Percentiles rank a stretch among this genome's conserved stretches.
These are phyloP conservation scores for Thecocarcelia acutangulata DNA, from an alignment of 2,888 invertebrate species.

Conservation along the genomic window DNA sequence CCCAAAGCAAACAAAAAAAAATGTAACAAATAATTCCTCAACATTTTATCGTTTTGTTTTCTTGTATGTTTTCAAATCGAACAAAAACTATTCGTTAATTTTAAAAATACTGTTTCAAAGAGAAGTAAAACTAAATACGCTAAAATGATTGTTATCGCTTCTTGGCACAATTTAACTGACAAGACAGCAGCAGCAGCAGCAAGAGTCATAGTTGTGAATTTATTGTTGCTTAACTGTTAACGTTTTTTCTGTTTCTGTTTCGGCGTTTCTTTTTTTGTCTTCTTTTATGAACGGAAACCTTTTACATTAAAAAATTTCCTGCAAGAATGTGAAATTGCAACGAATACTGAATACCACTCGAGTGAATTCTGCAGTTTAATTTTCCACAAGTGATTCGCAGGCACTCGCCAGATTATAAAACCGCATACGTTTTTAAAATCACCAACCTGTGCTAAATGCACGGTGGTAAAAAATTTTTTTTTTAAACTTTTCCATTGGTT, in stretches of 20 bases:
- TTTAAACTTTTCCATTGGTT: neutral
- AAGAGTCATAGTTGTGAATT: conserved; percentile 44
- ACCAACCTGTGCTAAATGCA: no score
- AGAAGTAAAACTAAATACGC: conserved; percentile 50
- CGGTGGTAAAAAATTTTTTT: neutral
- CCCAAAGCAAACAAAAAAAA: conserved; percentile 16
- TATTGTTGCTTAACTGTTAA: conserved; percentile 39
- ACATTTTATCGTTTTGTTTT: conserved; percentile 47
- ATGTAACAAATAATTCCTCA: conserved; percentile 63
- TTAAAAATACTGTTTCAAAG: conserved; percentile 37
- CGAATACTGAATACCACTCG: conserved; percentile 18
- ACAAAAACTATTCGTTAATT: conserved; percentile 54
- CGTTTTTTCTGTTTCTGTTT: neutral
- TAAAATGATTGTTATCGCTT: conserved; percentile 67
- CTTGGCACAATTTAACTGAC: conserved; percentile 64
- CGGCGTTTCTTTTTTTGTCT: no score
- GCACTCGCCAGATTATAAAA: no score
- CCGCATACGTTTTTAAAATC: no score
- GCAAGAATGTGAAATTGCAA: neutral
- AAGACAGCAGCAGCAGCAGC: conserved; percentile 54
- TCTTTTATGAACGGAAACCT: conserved; percentile 44
- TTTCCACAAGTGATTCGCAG: no score
- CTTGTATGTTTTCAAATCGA: conserved; percentile 27
- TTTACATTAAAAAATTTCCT: conserved; percentile 33
- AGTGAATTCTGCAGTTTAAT: no score